A percentile compares a stretch with the other conserved stretches of the same genome.
Evolutionary conservation across 2,113 vertebrate species (phyloP).

Genomic region (Madoqua kirkii): DNA sequence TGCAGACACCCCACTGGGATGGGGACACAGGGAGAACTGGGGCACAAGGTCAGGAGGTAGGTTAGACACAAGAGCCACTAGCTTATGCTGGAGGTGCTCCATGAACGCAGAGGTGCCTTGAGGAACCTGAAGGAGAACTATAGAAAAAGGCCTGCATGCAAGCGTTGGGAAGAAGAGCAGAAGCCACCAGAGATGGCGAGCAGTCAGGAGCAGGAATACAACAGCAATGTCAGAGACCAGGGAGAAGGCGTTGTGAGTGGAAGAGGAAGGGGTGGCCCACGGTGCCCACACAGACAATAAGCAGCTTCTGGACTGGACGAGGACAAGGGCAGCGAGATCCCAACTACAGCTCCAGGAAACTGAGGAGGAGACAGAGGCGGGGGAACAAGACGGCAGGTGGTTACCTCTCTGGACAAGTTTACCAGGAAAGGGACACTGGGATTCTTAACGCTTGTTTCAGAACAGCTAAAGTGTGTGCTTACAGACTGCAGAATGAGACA

Average conservation of each 20-base stretch:
- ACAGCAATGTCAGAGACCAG: background rate
- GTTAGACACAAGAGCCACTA: background rate
- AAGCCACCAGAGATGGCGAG: background rate
- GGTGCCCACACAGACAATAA: background rate
- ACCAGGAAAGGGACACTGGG: background rate
- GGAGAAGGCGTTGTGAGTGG: too few species aligned
- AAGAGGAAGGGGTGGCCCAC: background rate
- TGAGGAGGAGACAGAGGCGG: background rate
- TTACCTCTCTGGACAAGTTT: rapidly evolving
- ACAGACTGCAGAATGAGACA: background rate
- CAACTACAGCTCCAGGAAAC: background rate
- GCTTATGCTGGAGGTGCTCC: background rate
- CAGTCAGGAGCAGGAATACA: background rate
- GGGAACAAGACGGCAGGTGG: background rate
- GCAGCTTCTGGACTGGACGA: background rate
- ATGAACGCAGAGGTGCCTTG: background rate
- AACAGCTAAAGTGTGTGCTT: background rate
- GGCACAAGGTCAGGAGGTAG: background rate
- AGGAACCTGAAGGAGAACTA: background rate
- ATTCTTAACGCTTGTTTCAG: background rate
- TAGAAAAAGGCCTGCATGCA: background rate
- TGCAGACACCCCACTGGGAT: rapidly evolving
- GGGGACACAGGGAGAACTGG: background rate
- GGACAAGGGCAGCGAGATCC: background rate
- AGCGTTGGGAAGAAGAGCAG: background rate